Percentiles rank a stretch among this genome's conserved stretches.
Conservation (phyloP, 2,797 vertebrate genomes). For the Morelia viridis region DNA sequence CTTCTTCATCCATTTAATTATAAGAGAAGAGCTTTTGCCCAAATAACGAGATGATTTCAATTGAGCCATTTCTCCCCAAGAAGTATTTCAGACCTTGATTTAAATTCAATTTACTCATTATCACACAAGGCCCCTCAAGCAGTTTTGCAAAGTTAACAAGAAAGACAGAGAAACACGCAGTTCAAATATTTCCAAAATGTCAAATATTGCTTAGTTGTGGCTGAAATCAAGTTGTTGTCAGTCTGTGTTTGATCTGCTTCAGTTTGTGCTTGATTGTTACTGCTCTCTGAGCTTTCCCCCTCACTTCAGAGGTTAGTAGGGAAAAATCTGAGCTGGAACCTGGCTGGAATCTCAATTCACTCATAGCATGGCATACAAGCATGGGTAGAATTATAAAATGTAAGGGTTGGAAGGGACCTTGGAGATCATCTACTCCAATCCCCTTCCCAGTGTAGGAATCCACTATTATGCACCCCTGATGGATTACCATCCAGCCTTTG, state of each 20-base stretch:
- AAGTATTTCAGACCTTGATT: constrained; percentile 77
- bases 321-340: background rate
- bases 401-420: background rate
- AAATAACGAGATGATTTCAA: constrained; percentile 77
- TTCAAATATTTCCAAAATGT: constrained; percentile 76
- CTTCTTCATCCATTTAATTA: constrained; percentile 72
- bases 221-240: constrained; percentile 62
- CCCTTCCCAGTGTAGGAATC: background rate
- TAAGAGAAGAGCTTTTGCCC: constrained; percentile 73
- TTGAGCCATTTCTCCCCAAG: constrained; percentile 63
- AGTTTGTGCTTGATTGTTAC: constrained; percentile 38
- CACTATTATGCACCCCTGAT: background rate
- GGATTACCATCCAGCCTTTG: background rate
- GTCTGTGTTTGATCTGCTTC: constrained; percentile 63
- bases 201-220: constrained; percentile 68
- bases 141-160: constrained; percentile 70
- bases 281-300: constrained; percentile 25
- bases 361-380: background rate
- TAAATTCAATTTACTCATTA: constrained; percentile 74
- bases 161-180: constrained; percentile 16
- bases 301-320: constrained; percentile 23
- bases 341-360: background rate
- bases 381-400: background rate
- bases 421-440: background rate
- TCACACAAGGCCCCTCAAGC: constrained; percentile 61